A percentile compares a stretch with the other conserved stretches of the same genome.
These are phyloP conservation scores for Lycaena phlaeas DNA, from an alignment of 2,888 invertebrate species.

Conservation along the genomic window DNA sequence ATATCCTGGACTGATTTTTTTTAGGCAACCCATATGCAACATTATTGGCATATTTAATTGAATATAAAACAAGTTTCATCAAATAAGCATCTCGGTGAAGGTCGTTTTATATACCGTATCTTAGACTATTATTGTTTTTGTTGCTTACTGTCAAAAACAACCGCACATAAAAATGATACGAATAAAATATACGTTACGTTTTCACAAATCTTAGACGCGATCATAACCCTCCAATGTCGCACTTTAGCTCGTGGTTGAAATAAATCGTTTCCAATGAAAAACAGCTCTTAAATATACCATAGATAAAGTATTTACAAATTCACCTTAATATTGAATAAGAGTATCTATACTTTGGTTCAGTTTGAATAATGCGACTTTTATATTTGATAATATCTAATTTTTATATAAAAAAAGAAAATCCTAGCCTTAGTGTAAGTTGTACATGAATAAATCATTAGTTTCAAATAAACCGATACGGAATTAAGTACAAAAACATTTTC, in stretches of 20 bases:
- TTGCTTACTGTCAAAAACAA: not conserved
- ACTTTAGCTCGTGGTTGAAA: slow-evolving; percentile 30
- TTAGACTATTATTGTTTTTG: too few species aligned
- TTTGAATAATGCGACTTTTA: slow-evolving; percentile 23
- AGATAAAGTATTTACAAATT: slow-evolving; percentile 58
- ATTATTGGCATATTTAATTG: too few species aligned
- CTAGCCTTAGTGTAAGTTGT: slow-evolving; percentile 15
- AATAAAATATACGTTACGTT: not conserved
- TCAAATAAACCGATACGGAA: slow-evolving; percentile 25
- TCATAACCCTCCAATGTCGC: slow-evolving; percentile 21
- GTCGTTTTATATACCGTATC: too few species aligned
- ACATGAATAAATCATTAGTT: slow-evolving; percentile 5
- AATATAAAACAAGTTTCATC: too few species aligned
- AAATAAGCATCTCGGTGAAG: too few species aligned
- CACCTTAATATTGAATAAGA: slow-evolving; percentile 41
- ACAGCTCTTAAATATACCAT: slow-evolving; percentile 60
- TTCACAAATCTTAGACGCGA: not conserved
- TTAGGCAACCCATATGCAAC: too few species aligned
- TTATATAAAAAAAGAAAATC: slow-evolving; percentile 16
- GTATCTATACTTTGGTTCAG: slow-evolving; percentile 44
- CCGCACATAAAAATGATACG: not conserved
- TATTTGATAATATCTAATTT: slow-evolving; percentile 18
- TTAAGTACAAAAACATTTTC: slow-evolving; percentile 53
- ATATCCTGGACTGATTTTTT: too few species aligned
- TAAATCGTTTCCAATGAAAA: slow-evolving; percentile 34